A percentile compares a stretch with the other conserved stretches of the same genome.
These are phyloP conservation scores for Blastobasis lacticolella DNA, from an alignment of 2,888 invertebrate species.

Conservation along the genomic window DNA sequence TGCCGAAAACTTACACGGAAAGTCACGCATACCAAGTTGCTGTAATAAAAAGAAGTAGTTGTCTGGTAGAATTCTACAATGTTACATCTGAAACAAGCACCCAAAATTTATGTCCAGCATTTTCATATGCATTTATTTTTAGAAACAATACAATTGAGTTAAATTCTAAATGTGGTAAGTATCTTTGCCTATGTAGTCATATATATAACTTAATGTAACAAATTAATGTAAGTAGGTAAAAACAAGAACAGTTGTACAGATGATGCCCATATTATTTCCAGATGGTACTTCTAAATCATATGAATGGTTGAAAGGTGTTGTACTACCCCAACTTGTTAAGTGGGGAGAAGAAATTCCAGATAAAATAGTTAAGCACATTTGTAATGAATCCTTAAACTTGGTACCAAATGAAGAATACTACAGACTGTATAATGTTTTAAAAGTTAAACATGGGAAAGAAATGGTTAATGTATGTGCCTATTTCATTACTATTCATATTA, in stretches of 20 bases:
- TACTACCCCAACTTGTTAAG: conserved; percentile 76
- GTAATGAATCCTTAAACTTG: conserved; percentile 76
- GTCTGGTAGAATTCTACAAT: conserved; percentile 59
- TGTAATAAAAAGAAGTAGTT: conserved; percentile 47
- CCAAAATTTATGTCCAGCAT: conserved; percentile 59
- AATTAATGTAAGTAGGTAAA: too few species aligned
- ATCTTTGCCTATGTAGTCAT: not conserved
- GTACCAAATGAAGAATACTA: conserved; percentile 81
- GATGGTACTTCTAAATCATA: conserved; percentile 35
- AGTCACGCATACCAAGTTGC: conserved; percentile 46
- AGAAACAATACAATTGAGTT: conserved; percentile 45
- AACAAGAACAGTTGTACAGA: too few species aligned
- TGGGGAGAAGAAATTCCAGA: conserved; percentile 70
- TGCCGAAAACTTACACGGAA: conserved; percentile 46
- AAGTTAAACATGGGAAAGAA: conserved; percentile 83
- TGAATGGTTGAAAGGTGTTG: conserved; percentile 71
- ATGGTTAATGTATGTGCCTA: conserved; percentile 74
- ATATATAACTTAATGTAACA: too few species aligned
- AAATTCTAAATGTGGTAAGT: conserved; percentile 50
- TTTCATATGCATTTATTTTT: conserved; percentile 61
- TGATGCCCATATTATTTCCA: conserved; percentile 21
- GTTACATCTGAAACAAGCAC: conserved; percentile 41
- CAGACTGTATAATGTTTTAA: conserved; percentile 80
- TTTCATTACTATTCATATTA: not conserved
- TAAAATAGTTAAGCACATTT: conserved; percentile 23